These are phyloP conservation scores for Triplophysa bombifrons DNA, from an alignment of 2,797 vertebrate genomes.

Conservation along the genomic window DNA sequence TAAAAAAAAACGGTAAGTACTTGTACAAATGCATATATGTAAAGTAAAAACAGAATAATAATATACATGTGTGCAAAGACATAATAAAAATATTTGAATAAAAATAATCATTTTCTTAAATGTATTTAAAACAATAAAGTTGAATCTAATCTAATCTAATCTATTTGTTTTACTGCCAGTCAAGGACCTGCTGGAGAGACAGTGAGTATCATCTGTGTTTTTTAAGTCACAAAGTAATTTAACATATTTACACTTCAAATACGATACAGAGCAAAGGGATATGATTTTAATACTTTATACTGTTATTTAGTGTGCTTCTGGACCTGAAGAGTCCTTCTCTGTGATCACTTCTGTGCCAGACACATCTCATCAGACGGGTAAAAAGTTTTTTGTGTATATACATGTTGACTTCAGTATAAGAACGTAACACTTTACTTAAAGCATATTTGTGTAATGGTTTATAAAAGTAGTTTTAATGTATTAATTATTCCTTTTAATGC, in stretches of 20 bases:
- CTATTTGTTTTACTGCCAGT: not conserved
- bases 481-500: too few species aligned
- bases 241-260: not conserved
- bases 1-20: too few species aligned
- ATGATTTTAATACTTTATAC: not conserved
- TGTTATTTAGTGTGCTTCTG: not conserved
- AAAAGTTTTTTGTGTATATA: too few species aligned
- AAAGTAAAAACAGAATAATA: not conserved
- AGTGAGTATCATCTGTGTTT: not conserved
- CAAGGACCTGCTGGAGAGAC: not conserved
- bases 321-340: not conserved
- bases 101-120: too few species aligned
- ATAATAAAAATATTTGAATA: not conserved
- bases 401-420: too few species aligned
- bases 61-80: not conserved
- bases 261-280: not conserved
- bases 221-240: too few species aligned
- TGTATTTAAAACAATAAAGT: too few species aligned
- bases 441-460: too few species aligned
- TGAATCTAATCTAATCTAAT: too few species aligned
- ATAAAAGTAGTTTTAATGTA: too few species aligned
- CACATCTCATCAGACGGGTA: not conserved
- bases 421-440: too few species aligned
- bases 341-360: conserved; percentile 1
- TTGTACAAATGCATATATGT: too few species aligned